Base-by-base conservation (phyloP, 1,140 invertebrate species). In the Drosophila pseudoananassae region DNA sequence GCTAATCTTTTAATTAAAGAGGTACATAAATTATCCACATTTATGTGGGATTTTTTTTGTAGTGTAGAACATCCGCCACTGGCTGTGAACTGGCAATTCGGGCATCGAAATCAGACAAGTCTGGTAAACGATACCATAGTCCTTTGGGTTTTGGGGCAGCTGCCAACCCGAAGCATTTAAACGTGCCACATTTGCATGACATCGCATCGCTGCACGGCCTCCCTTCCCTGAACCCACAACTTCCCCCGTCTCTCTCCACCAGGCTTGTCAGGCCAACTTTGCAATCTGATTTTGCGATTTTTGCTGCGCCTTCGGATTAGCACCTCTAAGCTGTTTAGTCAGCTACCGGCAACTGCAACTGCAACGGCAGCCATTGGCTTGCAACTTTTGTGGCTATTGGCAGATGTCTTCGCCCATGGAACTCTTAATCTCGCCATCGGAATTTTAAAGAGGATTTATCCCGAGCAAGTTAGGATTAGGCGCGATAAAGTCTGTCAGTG, bases 141-240 rank as follows among this genome's bases (percentile, higher is more conserved):
- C 40, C 49, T 40, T 40, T 17, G 23, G 43, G 63, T 40, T 43
- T 49, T 49, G 55, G 53, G 51, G 64, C 66, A 69, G 51, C 66
- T 70, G 66, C 66, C 64, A 69, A 69, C 40, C 17, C 61, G 15
- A 43, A 43, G 72, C 71, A 68, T 76, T 76, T 76, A 76, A 76
- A 76, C 61, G 72, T 76, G 73, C 49, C 61, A 59, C 73, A 76
- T 76, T 76, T 76, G 73, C 72, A 76, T 76, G 72, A 75, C 71
- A 75, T 75, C 51, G 53, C 59, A 55, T 15, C 59, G 7, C 25
- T 50, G 29, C 20, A 20, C 6, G 1, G 6, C 25, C 12, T 50
- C 3, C 12, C 25, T 1, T 1, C 14, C 10, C 1, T 0, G 6
- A 40, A 29, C 14, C 15, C 15, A 4, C n/a, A 3, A 3, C 2